Base-by-base conservation (phyloP, 2,888 invertebrate genomes). In the Drosophila paucipuncta region DNA sequence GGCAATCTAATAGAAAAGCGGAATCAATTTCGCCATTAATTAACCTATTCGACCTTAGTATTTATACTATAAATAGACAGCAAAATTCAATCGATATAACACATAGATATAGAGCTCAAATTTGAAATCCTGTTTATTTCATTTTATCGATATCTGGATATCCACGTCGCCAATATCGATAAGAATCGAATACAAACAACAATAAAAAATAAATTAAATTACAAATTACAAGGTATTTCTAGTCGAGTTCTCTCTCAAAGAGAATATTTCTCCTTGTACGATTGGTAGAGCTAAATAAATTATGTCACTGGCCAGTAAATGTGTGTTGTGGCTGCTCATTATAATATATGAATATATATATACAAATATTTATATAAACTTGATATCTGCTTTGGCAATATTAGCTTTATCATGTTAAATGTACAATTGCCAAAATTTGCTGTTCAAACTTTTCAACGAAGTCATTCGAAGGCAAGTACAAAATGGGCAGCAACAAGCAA, bases 391-490 rank as follows among this genome's bases (percentile, higher is more conserved):
- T 5, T 35, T 35, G 35, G 13, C 13, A 13, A 35, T 35, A 43
- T 43, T 22, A 13, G 4, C 22, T 47, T 47, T 50, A 10, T 9
- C 18, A 10, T 25, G 28, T 49, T 18, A 28, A 5, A 28, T 18
- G 11, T 47, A 11, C 28, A 18, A 28, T 11, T 28, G 16, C 10
- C 2, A 28, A 50, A 30, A 28, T 50, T 50, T 28, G 49, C 18
- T 28, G 0, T 10, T 11, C 28, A 50, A 28, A 16, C 69, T 75
- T 53, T 35, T n/a, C 68, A 85, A 74, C 59, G 61, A 69, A 88
- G 62, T 82, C 69, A 74, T 82, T 83, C 67, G 77, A 82, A 73
- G 68, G 83, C 89, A 81, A 88, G 73, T 43, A 43, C 43, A 22
- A 5, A 25, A 25, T 25, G 25, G 25, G 16, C 25, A 25, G 9